phyloP scores from a whole-genome alignment of 2,113 vertebrate genomes.

The Siniperca chuatsi region DNA sequence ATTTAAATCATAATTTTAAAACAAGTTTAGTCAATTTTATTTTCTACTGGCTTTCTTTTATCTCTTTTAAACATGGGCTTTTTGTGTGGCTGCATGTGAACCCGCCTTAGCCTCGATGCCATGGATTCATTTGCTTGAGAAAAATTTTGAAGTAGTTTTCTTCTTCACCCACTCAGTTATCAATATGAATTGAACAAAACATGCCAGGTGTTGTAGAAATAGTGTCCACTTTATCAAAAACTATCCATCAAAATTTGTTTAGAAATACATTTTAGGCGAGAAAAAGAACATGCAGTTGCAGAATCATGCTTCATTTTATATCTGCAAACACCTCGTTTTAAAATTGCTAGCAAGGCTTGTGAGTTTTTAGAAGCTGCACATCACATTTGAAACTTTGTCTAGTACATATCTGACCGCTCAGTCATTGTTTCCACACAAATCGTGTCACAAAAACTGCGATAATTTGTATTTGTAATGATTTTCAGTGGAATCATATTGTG shows the following conservation, averaged over 20 bases:
- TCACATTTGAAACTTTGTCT: too few species aligned
- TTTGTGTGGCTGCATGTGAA: neutral
- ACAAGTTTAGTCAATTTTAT: too few species aligned
- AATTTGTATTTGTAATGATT: too few species aligned
- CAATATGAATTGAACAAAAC: neutral
- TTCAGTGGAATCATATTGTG: neutral
- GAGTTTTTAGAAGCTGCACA: neutral
- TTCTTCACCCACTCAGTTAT: neutral
- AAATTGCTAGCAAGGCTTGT: too few species aligned
- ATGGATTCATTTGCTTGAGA: neutral
- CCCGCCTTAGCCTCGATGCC: neutral
- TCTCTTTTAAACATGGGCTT: neutral
- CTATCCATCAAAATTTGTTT: neutral
- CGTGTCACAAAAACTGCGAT: too few species aligned
- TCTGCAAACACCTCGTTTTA: too few species aligned
- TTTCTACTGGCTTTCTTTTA: neutral
- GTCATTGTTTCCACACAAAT: too few species aligned
- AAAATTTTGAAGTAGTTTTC: neutral
- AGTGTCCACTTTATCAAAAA: neutral
- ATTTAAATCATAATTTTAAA: too few species aligned
- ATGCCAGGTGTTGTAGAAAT: neutral
- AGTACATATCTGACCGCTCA: too few species aligned
- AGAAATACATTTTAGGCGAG: neutral
- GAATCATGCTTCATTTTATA: too few species aligned
- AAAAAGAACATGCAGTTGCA: too few species aligned